Evolutionary conservation across 1,140 invertebrate genomes (phyloP).

Genomic region (Heliconius hermathena): DNA sequence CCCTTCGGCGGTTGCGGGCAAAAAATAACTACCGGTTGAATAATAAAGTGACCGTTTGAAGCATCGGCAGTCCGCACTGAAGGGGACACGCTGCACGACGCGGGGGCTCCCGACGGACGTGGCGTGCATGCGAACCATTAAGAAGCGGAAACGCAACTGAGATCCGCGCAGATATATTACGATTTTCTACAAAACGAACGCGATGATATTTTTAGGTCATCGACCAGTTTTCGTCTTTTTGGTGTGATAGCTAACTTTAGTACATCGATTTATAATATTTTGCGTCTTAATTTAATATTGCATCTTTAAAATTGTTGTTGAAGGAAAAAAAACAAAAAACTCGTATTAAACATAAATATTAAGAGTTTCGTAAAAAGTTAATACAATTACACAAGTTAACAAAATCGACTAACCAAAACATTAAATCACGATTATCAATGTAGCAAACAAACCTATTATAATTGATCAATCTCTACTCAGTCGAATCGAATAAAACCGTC

Average conservation of each 20-base stretch:
- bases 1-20: not conserved
- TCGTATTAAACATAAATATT: not conserved
- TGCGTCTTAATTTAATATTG: no score
- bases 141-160: conserved; percentile 41
- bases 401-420: not conserved
- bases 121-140: conserved; percentile 42
- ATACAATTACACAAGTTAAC: not conserved
- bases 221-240: conserved; percentile 23
- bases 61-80: conserved; percentile 20
- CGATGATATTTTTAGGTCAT: conserved; percentile 32
- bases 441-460: conserved; percentile 9
- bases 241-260: not conserved
- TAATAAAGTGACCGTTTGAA: conserved; percentile 22
- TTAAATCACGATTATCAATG: not conserved
- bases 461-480: conserved; percentile 30
- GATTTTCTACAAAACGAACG: conserved; percentile 35
- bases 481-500: conserved; percentile 22
- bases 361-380: not conserved
- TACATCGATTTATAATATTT: not conserved
- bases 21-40: conserved; percentile 20
- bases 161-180: conserved; percentile 40
- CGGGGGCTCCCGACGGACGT: conserved; percentile 43
- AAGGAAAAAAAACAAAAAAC: not conserved
- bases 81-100: conserved; percentile 28
- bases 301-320: not conserved